A percentile compares a stretch with the other conserved stretches of the same genome.
Evolutionary conservation across 2,797 vertebrate genomes (phyloP).

Genomic region (Rhinella marina): DNA sequence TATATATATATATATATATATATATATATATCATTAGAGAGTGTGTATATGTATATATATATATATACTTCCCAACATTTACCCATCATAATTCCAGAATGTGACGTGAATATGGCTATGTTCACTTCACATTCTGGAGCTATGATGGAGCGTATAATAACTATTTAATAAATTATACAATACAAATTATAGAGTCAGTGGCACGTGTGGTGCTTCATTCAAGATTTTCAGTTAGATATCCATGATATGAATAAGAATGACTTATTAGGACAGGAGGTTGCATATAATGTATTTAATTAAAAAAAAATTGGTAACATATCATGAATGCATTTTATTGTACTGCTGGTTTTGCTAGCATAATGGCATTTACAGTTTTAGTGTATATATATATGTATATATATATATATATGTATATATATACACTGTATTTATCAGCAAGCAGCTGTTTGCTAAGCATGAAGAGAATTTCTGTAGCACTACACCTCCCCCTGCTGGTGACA

Average conservation of each 20-base stretch:
- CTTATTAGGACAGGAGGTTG: neutral
- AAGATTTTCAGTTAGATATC: neutral
- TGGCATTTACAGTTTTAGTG: neutral
- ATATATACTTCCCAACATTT: neutral
- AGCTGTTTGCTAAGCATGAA: neutral
- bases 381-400: neutral
- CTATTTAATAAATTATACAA: neutral
- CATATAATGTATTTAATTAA: neutral
- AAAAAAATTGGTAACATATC: neutral
- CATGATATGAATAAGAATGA: neutral
- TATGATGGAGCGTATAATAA: neutral
- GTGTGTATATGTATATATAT: too few species aligned
- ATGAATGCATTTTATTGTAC: neutral
- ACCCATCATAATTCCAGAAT: neutral
- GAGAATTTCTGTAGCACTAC: slow-evolving; percentile 1
- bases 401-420: neutral
- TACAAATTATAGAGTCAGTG: neutral
- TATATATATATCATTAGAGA: too few species aligned
- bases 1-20: too few species aligned
- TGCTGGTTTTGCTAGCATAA: neutral
- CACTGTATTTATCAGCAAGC: neutral
- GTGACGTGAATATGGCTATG: neutral
- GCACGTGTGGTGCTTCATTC: neutral
- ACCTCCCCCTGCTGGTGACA: slow-evolving; percentile 42
- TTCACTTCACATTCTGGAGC: too few species aligned